Evolutionary conservation across 2,888 invertebrate species (phyloP), one percentile per base, ranked within the genome.

Genomic region (Pachliopta kotzebuea): DNA sequence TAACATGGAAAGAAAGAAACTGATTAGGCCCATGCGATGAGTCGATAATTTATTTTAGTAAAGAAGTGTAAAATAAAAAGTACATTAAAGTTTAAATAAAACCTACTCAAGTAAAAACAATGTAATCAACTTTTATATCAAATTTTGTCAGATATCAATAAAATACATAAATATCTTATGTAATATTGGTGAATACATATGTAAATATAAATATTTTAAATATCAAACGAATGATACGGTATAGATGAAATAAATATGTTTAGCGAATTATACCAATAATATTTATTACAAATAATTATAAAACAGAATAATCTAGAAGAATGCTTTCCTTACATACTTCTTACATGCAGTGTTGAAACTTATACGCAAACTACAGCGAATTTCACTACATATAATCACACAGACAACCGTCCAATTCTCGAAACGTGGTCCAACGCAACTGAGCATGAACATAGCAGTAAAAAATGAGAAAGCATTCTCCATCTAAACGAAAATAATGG

Each of bases 401-500:
- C 65, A 72, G 69, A 73, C 72, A 71, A 69, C 66, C 68, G 69
- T 70, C 69, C 66, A 66, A 66, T 42, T 61, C 65, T 70, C 63
- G 61, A 70, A 62, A 66, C 52, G 50, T 45, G n/a, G 23, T 57
- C 49, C 45, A 58, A 66, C 70, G 57, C 60, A 65, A 77, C 72
- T 76, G 74, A 80, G 57, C 42, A 6, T 53, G 56, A 50, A 77
- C 67, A 79, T 69, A 80, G 78, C 80, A 69, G 69, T 73, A 74
- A 79, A 80, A 80, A 72, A 76, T 56, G 84, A 84, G 88, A 90
- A 90, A 90, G 90, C 90, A 90, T 90, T 88, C 88, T 85, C 81
- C 86, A 84, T 81, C 85, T 83, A 87, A 73, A 75, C 72, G 72
- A 70, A 71, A 56, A 72, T 55, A 68, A 56, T 70, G 74, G 71